phyloP scores from a whole-genome alignment of 2,797 vertebrate species.

The Microchirus variegatus region DNA sequence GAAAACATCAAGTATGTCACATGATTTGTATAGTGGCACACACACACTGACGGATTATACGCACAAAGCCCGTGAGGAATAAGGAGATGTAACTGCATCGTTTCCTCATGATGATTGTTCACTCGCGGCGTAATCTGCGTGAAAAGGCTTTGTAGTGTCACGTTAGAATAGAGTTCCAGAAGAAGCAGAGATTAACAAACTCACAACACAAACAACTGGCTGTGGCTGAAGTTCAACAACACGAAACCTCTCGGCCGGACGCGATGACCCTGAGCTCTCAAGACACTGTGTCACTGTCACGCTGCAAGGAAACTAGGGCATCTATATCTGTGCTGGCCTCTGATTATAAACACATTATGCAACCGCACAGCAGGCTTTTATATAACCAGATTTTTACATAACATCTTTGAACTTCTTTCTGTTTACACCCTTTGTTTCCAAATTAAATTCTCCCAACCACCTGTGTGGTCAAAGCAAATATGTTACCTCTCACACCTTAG shows the following conservation, averaged over 20 bases:
- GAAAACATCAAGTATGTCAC: too few species aligned
- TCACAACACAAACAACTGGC: neutral
- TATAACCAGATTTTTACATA: constrained; percentile 74
- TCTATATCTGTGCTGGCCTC: constrained; percentile 76
- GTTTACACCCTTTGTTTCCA: constrained; percentile 35
- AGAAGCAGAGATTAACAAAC: constrained; percentile 20
- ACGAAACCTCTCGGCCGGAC: neutral
- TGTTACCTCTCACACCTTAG: neutral
- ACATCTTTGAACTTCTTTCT: constrained; percentile 41
- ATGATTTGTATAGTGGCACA: too few species aligned
- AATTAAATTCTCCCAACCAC: constrained; percentile 20
- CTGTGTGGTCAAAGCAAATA: neutral
- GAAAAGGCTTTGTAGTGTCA: too few species aligned
- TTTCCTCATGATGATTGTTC: constrained; percentile 21
- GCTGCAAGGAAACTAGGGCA: constrained; percentile 75
- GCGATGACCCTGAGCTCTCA: constrained; percentile 43
- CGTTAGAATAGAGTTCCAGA: constrained; percentile 5
- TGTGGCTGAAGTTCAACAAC: too few species aligned
- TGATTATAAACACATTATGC: constrained; percentile 80
- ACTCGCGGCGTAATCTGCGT: neutral
- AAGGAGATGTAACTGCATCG: neutral
- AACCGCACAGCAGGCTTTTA: constrained; percentile 76
- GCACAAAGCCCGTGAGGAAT: neutral
- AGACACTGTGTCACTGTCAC: constrained; percentile 64
- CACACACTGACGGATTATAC: constrained; percentile 11